These are phyloP conservation scores for Triplophysa bombifrons DNA, from an alignment of 2,797 vertebrate genomes.

Conservation along the genomic window DNA sequence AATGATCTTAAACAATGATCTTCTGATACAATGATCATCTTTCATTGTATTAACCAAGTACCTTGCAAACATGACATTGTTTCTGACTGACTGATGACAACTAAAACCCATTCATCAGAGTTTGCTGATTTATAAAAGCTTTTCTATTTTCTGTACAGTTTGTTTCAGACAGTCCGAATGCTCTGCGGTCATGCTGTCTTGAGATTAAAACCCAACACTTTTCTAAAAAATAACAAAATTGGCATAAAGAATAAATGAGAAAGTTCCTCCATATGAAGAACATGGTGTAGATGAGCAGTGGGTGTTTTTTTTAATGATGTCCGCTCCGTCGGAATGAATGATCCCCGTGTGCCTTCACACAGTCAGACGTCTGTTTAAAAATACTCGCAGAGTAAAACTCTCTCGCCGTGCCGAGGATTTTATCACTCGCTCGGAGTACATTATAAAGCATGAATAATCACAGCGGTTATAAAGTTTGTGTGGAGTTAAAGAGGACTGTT, in stretches of 20 bases:
- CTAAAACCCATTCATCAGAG: background rate
- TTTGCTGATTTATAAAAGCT: background rate
- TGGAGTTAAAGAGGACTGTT: conserved; percentile 19
- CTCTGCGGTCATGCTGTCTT: background rate
- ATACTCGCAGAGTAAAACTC: conserved; percentile 18
- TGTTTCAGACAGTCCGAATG: background rate
- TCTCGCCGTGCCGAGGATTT: background rate
- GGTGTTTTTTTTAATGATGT: conserved; percentile 46
- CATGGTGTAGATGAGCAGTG: conserved; percentile 8
- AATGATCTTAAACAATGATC: too few species aligned
- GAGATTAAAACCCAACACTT: background rate
- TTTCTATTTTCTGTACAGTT: background rate
- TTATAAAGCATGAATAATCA: conserved; percentile 31
- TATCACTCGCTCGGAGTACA: background rate
- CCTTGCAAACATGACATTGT: too few species aligned
- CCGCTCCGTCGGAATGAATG: conserved; percentile 31
- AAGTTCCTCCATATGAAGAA: conserved; percentile 46
- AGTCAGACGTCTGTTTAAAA: conserved; percentile 30
- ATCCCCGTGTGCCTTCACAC: conserved; percentile 26
- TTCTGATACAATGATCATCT: too few species aligned
- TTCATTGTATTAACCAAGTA: too few species aligned
- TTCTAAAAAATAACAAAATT: background rate
- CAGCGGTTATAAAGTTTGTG: conserved; percentile 17
- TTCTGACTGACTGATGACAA: too few species aligned
- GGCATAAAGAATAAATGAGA: conserved; percentile 5